Evolutionary conservation across 2,797 vertebrate species (phyloP), one percentile per base, ranked within the genome.

Genomic region (Brotula barbata): DNA sequence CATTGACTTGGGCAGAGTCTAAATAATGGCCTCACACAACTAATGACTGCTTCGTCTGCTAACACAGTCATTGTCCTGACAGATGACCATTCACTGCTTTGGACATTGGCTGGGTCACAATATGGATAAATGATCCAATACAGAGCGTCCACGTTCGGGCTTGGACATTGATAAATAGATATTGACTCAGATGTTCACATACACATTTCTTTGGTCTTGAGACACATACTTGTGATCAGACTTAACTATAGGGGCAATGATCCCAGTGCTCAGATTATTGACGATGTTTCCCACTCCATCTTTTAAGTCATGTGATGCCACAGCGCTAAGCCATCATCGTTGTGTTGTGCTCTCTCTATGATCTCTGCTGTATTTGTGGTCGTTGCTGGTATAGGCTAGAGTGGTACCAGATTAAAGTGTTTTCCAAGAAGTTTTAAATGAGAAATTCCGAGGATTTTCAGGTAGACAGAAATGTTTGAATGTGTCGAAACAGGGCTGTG

Each of bases 1-100:
- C 69, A 76, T 68, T 51, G 65, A 80, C 64, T 64, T 8, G 10
- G 61, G 60, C 71, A 39, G 22, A 44, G 63, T 80, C 75, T 78
- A 80, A 83, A 66, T 86, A 75, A 86, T 81, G 67, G 69, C 63
- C 61, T 63, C 49, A 59, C 45, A 46, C 54, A 71, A 47, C 68
- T 81, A 84, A 81, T 78, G 83, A 68, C 70, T 68, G 55, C 75
- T 73, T 68, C 69, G 64, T 60, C 80, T 72, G 48, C 76, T 64
- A 80, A 78, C 76, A 44, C 69, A 67, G 54, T 78, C 77, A 60
- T 71, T 55, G 66, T 74, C 57, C 41, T 82, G 78, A 85, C 72
- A 64, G 66, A 85, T 86, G 48, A 50, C 65, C 41, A 0, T 22
- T 46, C 41, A 23, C 62, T 36, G 37, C 71, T 67, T 12, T 58